Percentiles rank a stretch among this genome's conserved stretches.
Evolutionary conservation across 2,113 vertebrate genomes (phyloP).

Genomic region (Xenopus tropicalis): DNA sequence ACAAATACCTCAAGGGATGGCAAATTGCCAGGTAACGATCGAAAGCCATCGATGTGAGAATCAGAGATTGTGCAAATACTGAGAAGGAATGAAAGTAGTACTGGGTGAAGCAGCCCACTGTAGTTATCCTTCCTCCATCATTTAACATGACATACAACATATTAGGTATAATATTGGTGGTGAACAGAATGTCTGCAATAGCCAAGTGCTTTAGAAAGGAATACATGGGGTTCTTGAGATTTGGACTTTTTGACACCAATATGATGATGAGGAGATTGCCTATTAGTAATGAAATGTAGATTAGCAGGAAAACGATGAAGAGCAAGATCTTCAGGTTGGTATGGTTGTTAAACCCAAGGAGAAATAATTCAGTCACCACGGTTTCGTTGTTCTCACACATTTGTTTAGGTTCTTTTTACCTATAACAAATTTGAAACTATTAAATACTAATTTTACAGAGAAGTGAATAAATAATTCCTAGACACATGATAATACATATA

Average conservation of each 20-base stretch:
- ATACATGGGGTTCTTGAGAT: conserved; percentile 14
- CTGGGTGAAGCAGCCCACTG: conserved; percentile 8
- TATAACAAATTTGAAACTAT: not conserved
- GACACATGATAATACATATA: too few relatives aligned
- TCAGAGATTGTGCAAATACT: conserved; percentile 19
- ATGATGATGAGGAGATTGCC: conserved; percentile 21
- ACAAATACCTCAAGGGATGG: conserved; percentile 6
- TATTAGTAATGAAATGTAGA: conserved; percentile 19
- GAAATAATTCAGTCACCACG: not conserved
- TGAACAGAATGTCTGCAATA: conserved; percentile 16
- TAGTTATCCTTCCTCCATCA: not conserved
- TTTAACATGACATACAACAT: conserved; percentile 15
- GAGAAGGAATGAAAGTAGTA: conserved; percentile 22
- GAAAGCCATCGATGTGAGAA: conserved; percentile 19
- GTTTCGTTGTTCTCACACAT: conserved; percentile 24
- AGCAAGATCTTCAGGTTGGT: not conserved
- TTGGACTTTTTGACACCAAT: not conserved
- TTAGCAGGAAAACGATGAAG: not conserved
- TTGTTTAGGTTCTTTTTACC: not conserved
- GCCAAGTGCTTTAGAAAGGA: conserved; percentile 21
- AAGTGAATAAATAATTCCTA: too few relatives aligned
- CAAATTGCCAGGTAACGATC: conserved; percentile 28
- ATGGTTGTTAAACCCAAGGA: conserved; percentile 16
- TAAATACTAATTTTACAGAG: too few relatives aligned
- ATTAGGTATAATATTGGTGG: conserved; percentile 22